Evolutionary conservation across 2,797 vertebrate genomes (phyloP), one percentile per base, ranked within the genome.

Genomic region (Pterois miles): DNA sequence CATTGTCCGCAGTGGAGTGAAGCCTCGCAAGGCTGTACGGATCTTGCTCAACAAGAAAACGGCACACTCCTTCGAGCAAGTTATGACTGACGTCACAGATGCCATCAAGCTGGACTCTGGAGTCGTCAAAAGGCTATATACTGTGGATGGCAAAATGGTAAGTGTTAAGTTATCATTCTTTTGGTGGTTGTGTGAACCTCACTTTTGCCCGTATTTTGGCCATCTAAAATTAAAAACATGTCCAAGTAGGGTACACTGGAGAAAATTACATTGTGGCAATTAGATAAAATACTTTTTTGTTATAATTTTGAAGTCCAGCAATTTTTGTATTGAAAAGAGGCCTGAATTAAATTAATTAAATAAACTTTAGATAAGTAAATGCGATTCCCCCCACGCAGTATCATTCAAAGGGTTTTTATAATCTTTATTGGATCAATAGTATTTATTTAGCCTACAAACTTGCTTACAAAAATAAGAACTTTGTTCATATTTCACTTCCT

Each of bases 21-120:
- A 99, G 80, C 98, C 98, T 1, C 96, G 98, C 52, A 99, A 98
- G 72, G 98, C 98, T 1, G 95, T 99, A 33, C 94, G 98, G 57
- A 93, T 99, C 86, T 94, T 99, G 84, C 97, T 99, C 67, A 99
- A 99, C 95, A 99, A 98, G 96, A 99, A 99, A 86, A 99, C 98
- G 0, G 98, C 98, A 2, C 98, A 99, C 89, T 98, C 97, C 0
- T 99, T 98, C 71, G 98, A 99, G 70, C 98, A 99, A 86, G 98
- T 99, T 78, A 96, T 99, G 92, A 98, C 96, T 11, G 98, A 99
- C 84, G 96, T 99, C 87, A 99, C 98, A 0, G 98, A 99, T 4
- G 98, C 98, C 91, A 97, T 99, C 91, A 98, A 99, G 91, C 92
- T 99, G 82, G 98, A 99, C 94, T 97, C 97, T 0, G 98, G 98